A percentile compares a stretch with the other conserved stretches of the same genome.
These are phyloP conservation scores for Sialia sialis DNA, from an alignment of 2,113 vertebrate species.

Conservation along the genomic window DNA sequence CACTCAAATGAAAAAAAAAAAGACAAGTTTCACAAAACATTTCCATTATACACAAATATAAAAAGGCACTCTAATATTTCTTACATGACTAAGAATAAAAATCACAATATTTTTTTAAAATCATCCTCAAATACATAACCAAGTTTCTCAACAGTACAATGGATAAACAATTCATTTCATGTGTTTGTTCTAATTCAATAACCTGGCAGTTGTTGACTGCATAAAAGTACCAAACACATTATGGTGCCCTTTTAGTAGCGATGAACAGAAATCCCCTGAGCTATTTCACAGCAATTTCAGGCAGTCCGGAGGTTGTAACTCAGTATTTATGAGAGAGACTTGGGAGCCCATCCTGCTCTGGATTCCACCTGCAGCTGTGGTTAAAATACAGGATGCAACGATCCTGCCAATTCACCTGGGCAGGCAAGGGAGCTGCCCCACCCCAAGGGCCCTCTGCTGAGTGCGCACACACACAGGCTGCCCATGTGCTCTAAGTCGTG, in stretches of 20 bases:
- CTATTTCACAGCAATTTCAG: slow-evolving; percentile 75
- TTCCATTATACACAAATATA: slow-evolving; percentile 77
- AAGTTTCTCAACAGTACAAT: slow-evolving; percentile 71
- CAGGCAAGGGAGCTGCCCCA: not conserved
- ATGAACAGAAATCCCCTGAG: slow-evolving; percentile 80
- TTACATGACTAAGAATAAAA: slow-evolving; percentile 69
- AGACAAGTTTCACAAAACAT: slow-evolving; percentile 69
- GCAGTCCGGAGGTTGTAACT: slow-evolving; percentile 63
- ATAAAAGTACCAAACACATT: slow-evolving; percentile 71
- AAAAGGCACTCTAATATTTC: slow-evolving; percentile 81
- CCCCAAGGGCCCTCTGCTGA: not conserved
- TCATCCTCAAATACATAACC: slow-evolving; percentile 62
- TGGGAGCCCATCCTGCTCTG: slow-evolving; percentile 15
- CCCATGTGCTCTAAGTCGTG: not conserved
- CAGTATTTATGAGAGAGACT: slow-evolving; percentile 41
- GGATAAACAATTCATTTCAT: slow-evolving; percentile 72
- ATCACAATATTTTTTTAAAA: slow-evolving; percentile 34
- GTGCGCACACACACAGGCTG: not conserved
- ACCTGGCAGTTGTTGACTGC: slow-evolving; percentile 67
- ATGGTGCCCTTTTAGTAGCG: slow-evolving; percentile 75
- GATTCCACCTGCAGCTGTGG: slow-evolving; percentile 46
- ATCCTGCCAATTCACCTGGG: not conserved
- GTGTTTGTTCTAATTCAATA: slow-evolving; percentile 57
- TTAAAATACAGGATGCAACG: slow-evolving; percentile 11
- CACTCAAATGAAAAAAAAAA: slow-evolving; percentile 62